Base-by-base conservation (phyloP, 53 echinoderm and acorn worm species). In the Echinometra lucunter region DNA sequence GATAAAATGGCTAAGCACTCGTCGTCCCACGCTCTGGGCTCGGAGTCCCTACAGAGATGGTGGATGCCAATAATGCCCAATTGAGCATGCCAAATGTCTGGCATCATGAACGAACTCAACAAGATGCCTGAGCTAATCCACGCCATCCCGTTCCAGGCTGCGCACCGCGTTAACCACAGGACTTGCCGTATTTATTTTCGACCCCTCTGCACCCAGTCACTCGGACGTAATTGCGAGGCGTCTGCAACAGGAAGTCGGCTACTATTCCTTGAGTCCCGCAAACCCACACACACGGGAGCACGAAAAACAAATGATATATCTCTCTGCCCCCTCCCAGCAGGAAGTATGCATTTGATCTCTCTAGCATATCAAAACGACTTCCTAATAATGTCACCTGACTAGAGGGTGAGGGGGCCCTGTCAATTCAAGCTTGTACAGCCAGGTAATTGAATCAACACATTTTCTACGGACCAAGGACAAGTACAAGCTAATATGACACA, bases 71-170 rank as follows among this genome's bases (percentile, higher is more conserved):
- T 93, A 93, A 78, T 93, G 93, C 80, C 93, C 93, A 93, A 93
- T 93, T 93, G 93, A 80, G 93, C 93, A 80, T 93, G 93, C 93
- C 93, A 81, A 93, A 93, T 81, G 93, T 93, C 93, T 78, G 93
- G 80, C 58, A 81, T 93, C 93, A 93, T 81, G 58, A 81, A 56
- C 81, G 40, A 11, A 28, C 58, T 53, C 57, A 80, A 57, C 78
- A 58, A 93, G 92, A 92, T 92, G 92, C 45, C 53, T n/a, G 45
- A 57, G 49, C 80, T 93, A 58, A 93, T 93, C 93, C 81, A 55
- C 81, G 47, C 57, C 81, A 58, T 93, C 93, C 81, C 81, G 81
- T 80, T 82, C 45, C 66, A 90, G n/a, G n/a, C 25, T 49, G 66
- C 38, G 53, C 1, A 53, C 53, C n/a, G 66, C 66, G 63, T 63